Base-by-base conservation (phyloP, 2,797 vertebrate genomes). In the Acridotheres tristis region DNA sequence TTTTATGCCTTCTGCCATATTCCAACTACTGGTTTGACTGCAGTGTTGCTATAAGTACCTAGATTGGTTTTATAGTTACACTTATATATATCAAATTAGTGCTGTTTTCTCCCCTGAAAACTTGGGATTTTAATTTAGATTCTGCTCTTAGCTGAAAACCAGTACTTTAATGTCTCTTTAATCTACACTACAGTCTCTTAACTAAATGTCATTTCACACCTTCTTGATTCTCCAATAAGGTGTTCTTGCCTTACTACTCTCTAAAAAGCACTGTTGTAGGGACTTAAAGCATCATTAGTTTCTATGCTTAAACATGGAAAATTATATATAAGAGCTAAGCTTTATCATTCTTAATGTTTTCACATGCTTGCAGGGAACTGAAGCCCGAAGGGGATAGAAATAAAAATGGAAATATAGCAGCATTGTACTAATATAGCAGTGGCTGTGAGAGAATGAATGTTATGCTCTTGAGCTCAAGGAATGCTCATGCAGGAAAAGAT, bases 171-270 rank as follows among this genome's bases (percentile, higher is more conserved):
- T 84, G 51, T 94, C 85, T 89, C 90, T 94, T 89, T 96, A 96
- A 94, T 94, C 94, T 96, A 86, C 63, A 82, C 78, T 84, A 91
- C 51, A 84, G 85, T 91, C 89, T 85, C 79, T 91, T 94, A 96
- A 93, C 93, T 95, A 95, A 96, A 96, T 94, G 95, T 88, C 95
- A 90, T 94, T 96, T 96, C 94, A 97, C 94, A 96, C 94, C 85
- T 92, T 94, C 88, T 93, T 96, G 89, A 62, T 86, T 95, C 94
- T 95, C 82, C 93, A 93, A 90, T 94, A 95, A 95, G 90, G 76
- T 96, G 87, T 95, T 93, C 94, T 91, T 91, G 53, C 85, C 94
- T 97, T 95, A 97, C 85, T 91, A 88, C 79, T 92, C 85, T 93
- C 82, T 93, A 90, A 93, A 93, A 96, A 72, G 55, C 67, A 45